A percentile compares a stretch with the other conserved stretches of the same genome.
Evolutionary conservation across 2,888 invertebrate species (phyloP).

Genomic region (Zaprionus bogoriensis): DNA sequence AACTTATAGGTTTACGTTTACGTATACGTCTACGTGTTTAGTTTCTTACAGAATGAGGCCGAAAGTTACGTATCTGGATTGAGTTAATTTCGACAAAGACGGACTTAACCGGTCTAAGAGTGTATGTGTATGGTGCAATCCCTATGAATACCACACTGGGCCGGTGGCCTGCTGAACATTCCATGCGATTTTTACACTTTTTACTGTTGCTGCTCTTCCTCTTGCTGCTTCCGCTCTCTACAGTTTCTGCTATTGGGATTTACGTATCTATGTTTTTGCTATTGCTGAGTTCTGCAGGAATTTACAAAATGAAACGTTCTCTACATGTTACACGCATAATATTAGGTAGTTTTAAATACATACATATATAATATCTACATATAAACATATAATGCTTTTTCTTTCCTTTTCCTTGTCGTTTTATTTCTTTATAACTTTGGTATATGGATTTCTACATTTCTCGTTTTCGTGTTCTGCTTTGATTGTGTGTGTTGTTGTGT

Average conservation of each 20-base stretch:
- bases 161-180: conserved; percentile 40
- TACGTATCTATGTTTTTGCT: conserved; percentile 35
- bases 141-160: conserved; percentile 26
- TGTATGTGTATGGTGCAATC: conserved; percentile 24
- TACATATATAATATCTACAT: conserved; percentile 72
- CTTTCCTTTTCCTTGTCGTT: conserved; percentile 25
- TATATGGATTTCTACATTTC: conserved; percentile 79
- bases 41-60: conserved; percentile 83
- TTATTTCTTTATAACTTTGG: conserved; percentile 74
- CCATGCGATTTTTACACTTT: conserved; percentile 11
- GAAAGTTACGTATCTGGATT: conserved; percentile 83
- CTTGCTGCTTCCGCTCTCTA: conserved; percentile 20
- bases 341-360: conserved; percentile 52
- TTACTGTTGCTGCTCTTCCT: too few species aligned
- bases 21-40: too few species aligned
- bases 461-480: conserved; percentile 27
- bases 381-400: conserved; percentile 68
- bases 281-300: conserved; percentile 23
- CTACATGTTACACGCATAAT: conserved; percentile 64
- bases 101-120: background rate
- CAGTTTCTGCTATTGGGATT: conserved; percentile 30
- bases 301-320: conserved; percentile 70
- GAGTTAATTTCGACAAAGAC: conserved; percentile 47
- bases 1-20: conserved; percentile 61
- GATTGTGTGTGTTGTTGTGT: background rate